phyloP scores from a whole-genome alignment of 2,113 vertebrate genomes.

The Sardina pilchardus region DNA sequence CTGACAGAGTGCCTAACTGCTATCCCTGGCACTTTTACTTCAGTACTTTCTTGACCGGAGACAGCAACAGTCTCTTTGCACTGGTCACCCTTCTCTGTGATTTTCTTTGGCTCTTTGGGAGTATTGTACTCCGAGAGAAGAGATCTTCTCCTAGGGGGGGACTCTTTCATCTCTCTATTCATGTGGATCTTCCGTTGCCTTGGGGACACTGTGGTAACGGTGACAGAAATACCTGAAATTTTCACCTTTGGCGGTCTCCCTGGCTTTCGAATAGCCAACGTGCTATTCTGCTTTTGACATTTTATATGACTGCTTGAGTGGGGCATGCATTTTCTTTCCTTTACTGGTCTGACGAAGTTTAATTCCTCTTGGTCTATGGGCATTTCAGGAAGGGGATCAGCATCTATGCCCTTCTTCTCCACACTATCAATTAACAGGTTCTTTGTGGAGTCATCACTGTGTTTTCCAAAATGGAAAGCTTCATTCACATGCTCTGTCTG shows the following conservation, averaged over 20 bases:
- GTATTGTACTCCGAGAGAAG: constrained; percentile 51
- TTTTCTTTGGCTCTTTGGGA: constrained; percentile 63
- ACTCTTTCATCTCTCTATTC: constrained; percentile 70
- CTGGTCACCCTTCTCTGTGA: constrained; percentile 41
- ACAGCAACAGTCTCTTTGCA: background rate
- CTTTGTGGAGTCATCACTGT: constrained; percentile 51
- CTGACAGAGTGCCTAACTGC: constrained; percentile 82
- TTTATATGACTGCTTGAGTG: constrained; percentile 75
- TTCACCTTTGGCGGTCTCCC: constrained; percentile 92
- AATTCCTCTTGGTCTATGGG: constrained; percentile 63
- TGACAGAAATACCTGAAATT: constrained; percentile 93
- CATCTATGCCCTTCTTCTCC: constrained; percentile 53
- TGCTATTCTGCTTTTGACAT: constrained; percentile 73
- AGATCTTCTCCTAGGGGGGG: constrained; percentile 48
- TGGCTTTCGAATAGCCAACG: constrained; percentile 78
- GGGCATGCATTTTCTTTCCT: constrained; percentile 68
- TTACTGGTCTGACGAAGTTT: constrained; percentile 75
- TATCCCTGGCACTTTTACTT: constrained; percentile 49
- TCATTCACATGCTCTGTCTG: constrained; percentile 55
- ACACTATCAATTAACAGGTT: constrained; percentile 55
- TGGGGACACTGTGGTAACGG: constrained; percentile 83
- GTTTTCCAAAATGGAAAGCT: constrained; percentile 53
- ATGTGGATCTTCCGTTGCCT: constrained; percentile 86
- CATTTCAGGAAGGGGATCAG: constrained; percentile 53
- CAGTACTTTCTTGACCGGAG: background rate